Conservation (phyloP, 2,888 invertebrate genomes). For the Caenorhabditis doughertyi region DNA sequence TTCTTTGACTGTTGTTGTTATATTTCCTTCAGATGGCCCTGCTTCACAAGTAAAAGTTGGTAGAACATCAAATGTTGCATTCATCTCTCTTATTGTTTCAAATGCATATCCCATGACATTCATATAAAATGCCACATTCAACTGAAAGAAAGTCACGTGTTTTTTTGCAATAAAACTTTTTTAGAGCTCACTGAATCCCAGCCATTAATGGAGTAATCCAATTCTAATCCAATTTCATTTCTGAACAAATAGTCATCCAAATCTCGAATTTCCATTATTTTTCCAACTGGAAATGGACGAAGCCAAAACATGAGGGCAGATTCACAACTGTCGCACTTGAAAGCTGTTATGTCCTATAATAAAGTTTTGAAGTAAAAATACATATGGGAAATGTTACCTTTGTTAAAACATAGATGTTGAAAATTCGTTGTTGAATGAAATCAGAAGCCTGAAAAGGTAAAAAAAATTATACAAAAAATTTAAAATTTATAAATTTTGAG, state of each 20-base stretch:
- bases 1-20: slow-evolving; percentile 60
- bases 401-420: slow-evolving; percentile 64
- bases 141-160: slow-evolving; percentile 60
- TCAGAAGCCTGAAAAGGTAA: slow-evolving; percentile 40
- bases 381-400: slow-evolving; percentile 38
- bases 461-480: background rate
- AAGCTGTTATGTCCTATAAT: slow-evolving; percentile 77
- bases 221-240: slow-evolving; percentile 76
- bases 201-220: slow-evolving; percentile 74
- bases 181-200: slow-evolving; percentile 72
- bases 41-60: slow-evolving; percentile 60
- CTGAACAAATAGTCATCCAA: slow-evolving; percentile 75
- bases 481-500: background rate
- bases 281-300: slow-evolving; percentile 71
- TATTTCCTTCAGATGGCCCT: slow-evolving; percentile 56
- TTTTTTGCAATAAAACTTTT: background rate
- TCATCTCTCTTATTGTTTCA: slow-evolving; percentile 55
- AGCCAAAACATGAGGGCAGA: slow-evolving; percentile 77
- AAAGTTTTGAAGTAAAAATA: background rate
- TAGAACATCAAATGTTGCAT: slow-evolving; percentile 52
- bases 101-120: slow-evolving; percentile 70
- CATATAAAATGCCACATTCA: slow-evolving; percentile 72
- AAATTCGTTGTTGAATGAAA: slow-evolving; percentile 56
- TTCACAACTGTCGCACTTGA: slow-evolving; percentile 79
- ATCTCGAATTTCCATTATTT: slow-evolving; percentile 69